phyloP scores from a whole-genome alignment of 2,888 invertebrate genomes.

The Diploptera punctata region DNA sequence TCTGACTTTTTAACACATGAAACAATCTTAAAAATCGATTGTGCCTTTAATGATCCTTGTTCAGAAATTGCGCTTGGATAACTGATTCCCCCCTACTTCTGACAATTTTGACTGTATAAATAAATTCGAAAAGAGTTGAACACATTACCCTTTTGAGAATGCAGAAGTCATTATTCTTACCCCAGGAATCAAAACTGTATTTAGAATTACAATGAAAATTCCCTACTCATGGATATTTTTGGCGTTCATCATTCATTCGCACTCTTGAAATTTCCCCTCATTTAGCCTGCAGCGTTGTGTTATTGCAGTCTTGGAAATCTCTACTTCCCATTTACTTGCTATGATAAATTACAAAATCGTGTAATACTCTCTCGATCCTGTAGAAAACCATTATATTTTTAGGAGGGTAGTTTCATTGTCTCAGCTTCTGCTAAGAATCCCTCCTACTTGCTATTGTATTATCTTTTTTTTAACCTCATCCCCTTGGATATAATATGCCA shows the following conservation, averaged over 20 bases:
- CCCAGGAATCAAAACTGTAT: background rate
- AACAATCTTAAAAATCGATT: no score
- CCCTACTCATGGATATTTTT: slow-evolving; percentile 3
- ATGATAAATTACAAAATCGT: slow-evolving; percentile 24
- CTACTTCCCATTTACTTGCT: slow-evolving; percentile 2
- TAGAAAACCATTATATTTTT: slow-evolving; percentile 20
- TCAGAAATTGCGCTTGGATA: no score
- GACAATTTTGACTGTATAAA: no score
- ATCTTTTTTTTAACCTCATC: slow-evolving; percentile 3
- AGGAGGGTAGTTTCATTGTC: slow-evolving; percentile 25
- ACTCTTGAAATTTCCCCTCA: background rate
- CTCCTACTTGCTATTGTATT: slow-evolving; percentile 1
- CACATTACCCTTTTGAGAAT: background rate
- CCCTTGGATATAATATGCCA: no score
- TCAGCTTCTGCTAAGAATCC: slow-evolving; percentile 13
- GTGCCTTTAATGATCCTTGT: no score
- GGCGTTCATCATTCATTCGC: slow-evolving; percentile 20
- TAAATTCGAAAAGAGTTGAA: no score
- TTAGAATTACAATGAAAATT: slow-evolving; percentile 16
- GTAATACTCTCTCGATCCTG: slow-evolving; percentile 12
- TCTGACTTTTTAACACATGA: no score
- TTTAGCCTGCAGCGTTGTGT: background rate
- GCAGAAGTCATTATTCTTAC: background rate
- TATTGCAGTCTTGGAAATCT: slow-evolving; percentile 8
- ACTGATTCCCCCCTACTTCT: no score